These are phyloP conservation scores for Ectemnius continuus DNA, from an alignment of 2,888 invertebrate genomes.

Conservation along the genomic window DNA sequence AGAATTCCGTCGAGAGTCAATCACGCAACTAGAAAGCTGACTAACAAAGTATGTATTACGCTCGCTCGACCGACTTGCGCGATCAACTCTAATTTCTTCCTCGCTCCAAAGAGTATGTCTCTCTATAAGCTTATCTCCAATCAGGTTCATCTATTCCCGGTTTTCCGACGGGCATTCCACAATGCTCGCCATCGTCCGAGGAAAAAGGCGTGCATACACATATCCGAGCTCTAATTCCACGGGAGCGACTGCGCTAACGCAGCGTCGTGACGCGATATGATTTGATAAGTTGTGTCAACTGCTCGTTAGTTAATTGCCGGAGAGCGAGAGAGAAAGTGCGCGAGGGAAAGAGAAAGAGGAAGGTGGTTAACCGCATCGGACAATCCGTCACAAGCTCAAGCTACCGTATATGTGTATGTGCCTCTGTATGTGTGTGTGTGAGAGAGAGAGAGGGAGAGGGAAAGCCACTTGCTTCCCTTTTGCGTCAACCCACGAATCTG, in stretches of 20 bases:
- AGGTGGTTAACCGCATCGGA: constrained; percentile 59
- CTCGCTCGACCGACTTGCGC: no score
- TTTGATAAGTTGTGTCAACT: constrained; percentile 77
- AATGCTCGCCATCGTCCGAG: neutral
- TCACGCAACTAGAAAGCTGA: no score
- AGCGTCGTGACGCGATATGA: constrained; percentile 69
- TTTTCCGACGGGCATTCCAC: neutral
- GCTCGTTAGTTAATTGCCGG: constrained; percentile 77
- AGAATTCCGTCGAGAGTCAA: no score
- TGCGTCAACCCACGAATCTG: constrained; percentile 51
- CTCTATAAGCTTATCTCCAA: no score
- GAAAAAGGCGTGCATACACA: constrained; percentile 28
- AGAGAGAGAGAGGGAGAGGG: no score
- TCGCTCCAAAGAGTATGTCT: no score
- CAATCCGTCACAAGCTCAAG: constrained; percentile 2
- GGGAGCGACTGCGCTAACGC: constrained; percentile 38
- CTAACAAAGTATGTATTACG: no score
- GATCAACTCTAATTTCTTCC: no score
- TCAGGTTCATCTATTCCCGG: no score
- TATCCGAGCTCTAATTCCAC: constrained; percentile 45
- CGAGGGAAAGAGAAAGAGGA: neutral
- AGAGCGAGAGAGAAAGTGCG: constrained; percentile 11
- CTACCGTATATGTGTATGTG: no score
- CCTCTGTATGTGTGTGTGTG: no score
- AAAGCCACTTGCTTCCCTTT: constrained; percentile 49